phyloP scores from a whole-genome alignment of 92 coral and sea anemone species.

The Chrysogorgia sp. region DNA sequence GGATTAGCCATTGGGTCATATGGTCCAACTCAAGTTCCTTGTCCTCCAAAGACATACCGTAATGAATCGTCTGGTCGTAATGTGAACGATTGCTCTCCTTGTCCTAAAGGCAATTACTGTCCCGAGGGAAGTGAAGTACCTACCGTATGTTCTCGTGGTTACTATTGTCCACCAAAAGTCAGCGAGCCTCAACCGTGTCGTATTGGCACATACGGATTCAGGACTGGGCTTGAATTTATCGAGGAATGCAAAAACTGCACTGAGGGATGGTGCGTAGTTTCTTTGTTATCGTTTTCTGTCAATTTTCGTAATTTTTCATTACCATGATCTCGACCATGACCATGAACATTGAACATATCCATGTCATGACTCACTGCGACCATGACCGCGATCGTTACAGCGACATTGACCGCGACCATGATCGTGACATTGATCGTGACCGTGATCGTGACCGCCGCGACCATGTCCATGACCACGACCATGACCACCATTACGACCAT shows the following conservation, averaged over 20 bases:
- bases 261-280: slow-evolving; percentile 84
- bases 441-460: too few species aligned
- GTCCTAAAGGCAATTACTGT: slow-evolving; percentile 77
- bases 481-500: background rate
- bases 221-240: slow-evolving; percentile 66
- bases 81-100: slow-evolving; percentile 74
- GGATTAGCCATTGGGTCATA: slow-evolving; percentile 89
- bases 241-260: slow-evolving; percentile 93
- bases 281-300: background rate
- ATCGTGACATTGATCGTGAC: too few species aligned
- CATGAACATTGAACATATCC: background rate
- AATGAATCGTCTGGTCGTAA: slow-evolving; percentile 72
- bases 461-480: too few species aligned
- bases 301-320: too few species aligned
- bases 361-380: background rate
- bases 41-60: slow-evolving; percentile 87
- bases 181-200: slow-evolving; percentile 98
- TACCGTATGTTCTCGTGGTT: slow-evolving; percentile 72
- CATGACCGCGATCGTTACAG: too few species aligned
- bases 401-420: too few species aligned
- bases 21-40: slow-evolving; percentile 87
- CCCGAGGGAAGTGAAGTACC: slow-evolving; percentile 82
- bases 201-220: slow-evolving; percentile 79
- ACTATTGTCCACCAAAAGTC: slow-evolving; percentile 89
- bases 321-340: too few species aligned